Percentiles rank a stretch among this genome's conserved stretches.
These are phyloP conservation scores for Sericinus montela DNA, from an alignment of 2,888 invertebrate genomes.

Conservation along the genomic window DNA sequence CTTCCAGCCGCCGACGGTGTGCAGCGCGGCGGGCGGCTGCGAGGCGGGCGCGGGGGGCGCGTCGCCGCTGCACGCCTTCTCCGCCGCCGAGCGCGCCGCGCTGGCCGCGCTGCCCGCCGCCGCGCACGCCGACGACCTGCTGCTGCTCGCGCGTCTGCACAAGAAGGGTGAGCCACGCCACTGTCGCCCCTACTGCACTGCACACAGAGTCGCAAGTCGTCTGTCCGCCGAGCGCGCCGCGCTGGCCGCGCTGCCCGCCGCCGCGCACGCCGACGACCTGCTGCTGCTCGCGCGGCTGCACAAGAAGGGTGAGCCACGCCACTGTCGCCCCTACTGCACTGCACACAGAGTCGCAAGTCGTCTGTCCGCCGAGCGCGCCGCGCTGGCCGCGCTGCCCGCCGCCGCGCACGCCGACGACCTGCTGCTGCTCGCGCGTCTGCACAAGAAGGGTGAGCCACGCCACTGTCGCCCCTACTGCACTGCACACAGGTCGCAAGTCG, in stretches of 20 bases:
- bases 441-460: slow-evolving; percentile 70
- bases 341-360: too few relatives aligned
- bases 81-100: slow-evolving; percentile 54
- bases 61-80: slow-evolving; percentile 80
- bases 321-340: too few relatives aligned
- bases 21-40: slow-evolving; percentile 55
- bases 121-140: slow-evolving; percentile 85
- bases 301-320: too few relatives aligned
- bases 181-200: too few relatives aligned
- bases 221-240: slow-evolving; percentile 42
- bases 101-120: slow-evolving; percentile 83
- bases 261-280: too few relatives aligned
- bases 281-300: too few relatives aligned
- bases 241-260: too few relatives aligned
- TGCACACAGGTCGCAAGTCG: too few relatives aligned
- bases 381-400: slow-evolving; percentile 81
- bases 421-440: slow-evolving; percentile 82
- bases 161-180: slow-evolving; percentile 65
- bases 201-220: too few relatives aligned
- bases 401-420: slow-evolving; percentile 87
- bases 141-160: slow-evolving; percentile 83
- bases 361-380: slow-evolving; percentile 63
- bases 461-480: too few relatives aligned
- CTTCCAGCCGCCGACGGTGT: slow-evolving; percentile 72
- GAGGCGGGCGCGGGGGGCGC: slow-evolving; percentile 53